phyloP scores from a whole-genome alignment of 2,888 invertebrate genomes.

The Vanessa cardui region DNA sequence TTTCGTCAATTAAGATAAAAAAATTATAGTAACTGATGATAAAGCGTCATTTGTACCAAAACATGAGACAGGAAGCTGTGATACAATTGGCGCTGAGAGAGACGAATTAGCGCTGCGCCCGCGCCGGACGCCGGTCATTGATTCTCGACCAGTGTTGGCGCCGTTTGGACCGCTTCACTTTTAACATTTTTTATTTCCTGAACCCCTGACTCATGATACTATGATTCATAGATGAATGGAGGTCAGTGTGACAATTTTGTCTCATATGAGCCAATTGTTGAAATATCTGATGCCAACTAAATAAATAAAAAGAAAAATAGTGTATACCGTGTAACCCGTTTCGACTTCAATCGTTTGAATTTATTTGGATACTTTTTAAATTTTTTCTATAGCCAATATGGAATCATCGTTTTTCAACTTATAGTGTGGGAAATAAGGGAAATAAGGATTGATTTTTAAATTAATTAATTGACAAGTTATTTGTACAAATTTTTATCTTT shows the following conservation, averaged over 20 bases:
- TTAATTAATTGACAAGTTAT: no score
- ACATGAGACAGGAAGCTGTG: conserved; percentile 71
- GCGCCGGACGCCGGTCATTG: conserved; percentile 78
- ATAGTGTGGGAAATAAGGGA: no score
- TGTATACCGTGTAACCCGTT: no score
- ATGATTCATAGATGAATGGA: conserved; percentile 31
- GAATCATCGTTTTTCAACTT: no score
- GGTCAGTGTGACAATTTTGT: conserved; percentile 31
- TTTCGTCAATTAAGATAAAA: background rate
- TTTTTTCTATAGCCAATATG: no score
- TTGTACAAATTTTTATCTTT: no score
- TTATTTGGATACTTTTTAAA: no score
- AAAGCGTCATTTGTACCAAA: conserved; percentile 46
- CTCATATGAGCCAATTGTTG: conserved; percentile 33
- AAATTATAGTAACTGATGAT: background rate
- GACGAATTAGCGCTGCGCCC: conserved; percentile 73
- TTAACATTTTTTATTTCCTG: conserved; percentile 38
- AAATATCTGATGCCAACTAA: conserved; percentile 6
- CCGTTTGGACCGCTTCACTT: conserved; percentile 45
- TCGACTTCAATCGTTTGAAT: no score
- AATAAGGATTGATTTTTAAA: no score
- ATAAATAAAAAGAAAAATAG: no score
- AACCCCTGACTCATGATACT: conserved; percentile 27
- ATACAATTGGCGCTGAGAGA: conserved; percentile 76
- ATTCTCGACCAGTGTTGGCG: conserved; percentile 70